A percentile compares a stretch with the other conserved stretches of the same genome.
Evolutionary conservation across 2,888 invertebrate species (phyloP).

Genomic region (Pachymerium ferrugineum): DNA sequence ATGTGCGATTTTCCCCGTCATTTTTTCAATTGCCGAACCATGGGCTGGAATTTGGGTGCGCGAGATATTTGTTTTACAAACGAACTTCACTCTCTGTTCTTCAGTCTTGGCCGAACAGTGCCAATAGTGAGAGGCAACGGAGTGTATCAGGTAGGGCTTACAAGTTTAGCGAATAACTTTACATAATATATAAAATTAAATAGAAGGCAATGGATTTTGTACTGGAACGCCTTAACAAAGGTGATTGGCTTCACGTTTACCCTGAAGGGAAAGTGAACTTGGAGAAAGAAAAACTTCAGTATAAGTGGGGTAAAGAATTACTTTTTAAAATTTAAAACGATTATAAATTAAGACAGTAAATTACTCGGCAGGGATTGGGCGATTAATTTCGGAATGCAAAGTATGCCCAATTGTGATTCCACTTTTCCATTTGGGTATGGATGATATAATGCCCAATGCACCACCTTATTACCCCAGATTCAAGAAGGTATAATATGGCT

Average conservation of each 20-base stretch:
- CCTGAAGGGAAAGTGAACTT: conserved; percentile 94
- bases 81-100: conserved; percentile 75
- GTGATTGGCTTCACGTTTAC: conserved; percentile 93
- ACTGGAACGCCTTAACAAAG: conserved; percentile 72
- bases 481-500: background rate
- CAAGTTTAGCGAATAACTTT: background rate
- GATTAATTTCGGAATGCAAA: conserved; percentile 76
- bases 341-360: no score
- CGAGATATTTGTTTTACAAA: conserved; percentile 96
- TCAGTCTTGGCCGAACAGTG: conserved; percentile 89
- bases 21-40: conserved; percentile 59
- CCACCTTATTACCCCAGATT: conserved; percentile 72
- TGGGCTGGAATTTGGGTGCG: conserved; percentile 92
- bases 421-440: conserved; percentile 73
- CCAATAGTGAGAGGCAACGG: conserved; percentile 89
- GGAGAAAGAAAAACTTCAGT: conserved; percentile 57
- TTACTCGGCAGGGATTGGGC: conserved; percentile 66
- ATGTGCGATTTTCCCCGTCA: background rate
- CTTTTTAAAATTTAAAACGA: background rate
- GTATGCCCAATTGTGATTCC: conserved; percentile 75
- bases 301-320: conserved; percentile 71
- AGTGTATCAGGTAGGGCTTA: conserved; percentile 67
- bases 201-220: conserved; percentile 85
- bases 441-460: conserved; percentile 77
- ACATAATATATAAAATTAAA: no score